Percentiles rank a stretch among this genome's conserved stretches.
phyloP scores from a whole-genome alignment of 2,113 vertebrate species.

The Lycaon pictus region DNA sequence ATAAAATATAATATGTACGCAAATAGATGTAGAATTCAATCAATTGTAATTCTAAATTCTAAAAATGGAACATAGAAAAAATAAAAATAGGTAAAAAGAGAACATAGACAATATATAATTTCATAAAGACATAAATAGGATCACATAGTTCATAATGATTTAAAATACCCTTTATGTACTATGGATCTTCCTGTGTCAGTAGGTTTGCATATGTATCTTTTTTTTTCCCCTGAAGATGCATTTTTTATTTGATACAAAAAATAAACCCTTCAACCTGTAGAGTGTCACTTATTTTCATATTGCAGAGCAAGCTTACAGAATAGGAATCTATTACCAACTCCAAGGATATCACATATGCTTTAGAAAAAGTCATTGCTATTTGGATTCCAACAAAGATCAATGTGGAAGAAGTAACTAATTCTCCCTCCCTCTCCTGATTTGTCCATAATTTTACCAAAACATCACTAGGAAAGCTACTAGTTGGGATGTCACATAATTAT shows the following conservation, averaged over 20 bases:
- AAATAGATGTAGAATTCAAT: background rate
- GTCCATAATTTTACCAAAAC: constrained; percentile 48
- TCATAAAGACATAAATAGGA: background rate
- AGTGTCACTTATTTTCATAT: constrained; percentile 11
- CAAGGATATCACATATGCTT: background rate
- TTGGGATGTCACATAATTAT: constrained; percentile 22
- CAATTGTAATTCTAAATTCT: background rate
- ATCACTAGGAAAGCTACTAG: background rate
- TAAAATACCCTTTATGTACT: background rate
- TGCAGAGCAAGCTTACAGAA: background rate
- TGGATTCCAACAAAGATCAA: background rate
- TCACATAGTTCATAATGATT: background rate
- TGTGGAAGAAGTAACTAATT: background rate
- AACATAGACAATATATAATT: background rate
- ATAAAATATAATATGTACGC: background rate
- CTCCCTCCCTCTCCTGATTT: constrained; percentile 1
- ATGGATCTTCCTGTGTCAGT: background rate
- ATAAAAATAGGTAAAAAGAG: background rate
- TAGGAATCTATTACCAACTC: constrained; percentile 16
- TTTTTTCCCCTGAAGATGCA: constrained; percentile 2
- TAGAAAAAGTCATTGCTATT: background rate
- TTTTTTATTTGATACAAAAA: constrained; percentile 66
- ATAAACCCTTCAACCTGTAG: constrained; percentile 51
- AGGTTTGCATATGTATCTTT: background rate
- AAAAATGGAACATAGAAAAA: background rate